phyloP scores from a whole-genome alignment of 2,888 invertebrate species.

The Margaritifera margaritifera region DNA sequence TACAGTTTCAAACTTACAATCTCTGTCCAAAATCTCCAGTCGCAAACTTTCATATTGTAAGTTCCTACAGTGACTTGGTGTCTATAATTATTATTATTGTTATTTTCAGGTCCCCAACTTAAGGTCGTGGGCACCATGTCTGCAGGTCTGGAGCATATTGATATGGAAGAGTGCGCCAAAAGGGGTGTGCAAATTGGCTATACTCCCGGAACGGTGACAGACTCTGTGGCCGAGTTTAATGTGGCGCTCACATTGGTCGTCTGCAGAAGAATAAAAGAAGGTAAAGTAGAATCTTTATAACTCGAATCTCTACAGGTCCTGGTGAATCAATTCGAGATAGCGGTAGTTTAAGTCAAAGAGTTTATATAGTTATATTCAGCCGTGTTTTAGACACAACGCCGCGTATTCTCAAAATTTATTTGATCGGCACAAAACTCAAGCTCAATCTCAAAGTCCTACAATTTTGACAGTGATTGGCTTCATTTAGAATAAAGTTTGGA shows the following conservation, averaged over 20 bases:
- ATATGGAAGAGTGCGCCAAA: slow-evolving; percentile 82
- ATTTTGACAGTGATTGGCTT: too few relatives aligned
- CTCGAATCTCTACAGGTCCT: not conserved
- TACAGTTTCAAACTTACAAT: not conserved
- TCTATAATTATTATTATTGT: not conserved
- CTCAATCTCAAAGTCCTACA: too few relatives aligned
- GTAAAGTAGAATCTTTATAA: slow-evolving; percentile 66
- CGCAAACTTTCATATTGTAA: too few relatives aligned
- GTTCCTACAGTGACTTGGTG: not conserved
- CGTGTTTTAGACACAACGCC: too few relatives aligned
- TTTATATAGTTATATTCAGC: too few relatives aligned
- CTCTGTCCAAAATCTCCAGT: not conserved
- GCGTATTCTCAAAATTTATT: too few relatives aligned
- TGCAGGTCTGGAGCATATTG: slow-evolving; percentile 91
- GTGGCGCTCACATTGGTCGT: slow-evolving; percentile 87
- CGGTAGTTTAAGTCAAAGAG: not conserved
- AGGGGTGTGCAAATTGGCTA: slow-evolving; percentile 85
- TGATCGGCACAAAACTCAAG: too few relatives aligned
- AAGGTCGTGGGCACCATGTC: slow-evolving; percentile 92
- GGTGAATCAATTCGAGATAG: not conserved
- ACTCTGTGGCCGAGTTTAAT: slow-evolving; percentile 90
- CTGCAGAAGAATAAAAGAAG: slow-evolving; percentile 86
- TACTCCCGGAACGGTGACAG: slow-evolving; percentile 85
- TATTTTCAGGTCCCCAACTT: slow-evolving; percentile 77
- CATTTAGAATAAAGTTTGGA: too few relatives aligned